A percentile compares a stretch with the other conserved stretches of the same genome.
phyloP scores from a whole-genome alignment of 2,888 invertebrate genomes.

The Protodeltote pygarga region DNA sequence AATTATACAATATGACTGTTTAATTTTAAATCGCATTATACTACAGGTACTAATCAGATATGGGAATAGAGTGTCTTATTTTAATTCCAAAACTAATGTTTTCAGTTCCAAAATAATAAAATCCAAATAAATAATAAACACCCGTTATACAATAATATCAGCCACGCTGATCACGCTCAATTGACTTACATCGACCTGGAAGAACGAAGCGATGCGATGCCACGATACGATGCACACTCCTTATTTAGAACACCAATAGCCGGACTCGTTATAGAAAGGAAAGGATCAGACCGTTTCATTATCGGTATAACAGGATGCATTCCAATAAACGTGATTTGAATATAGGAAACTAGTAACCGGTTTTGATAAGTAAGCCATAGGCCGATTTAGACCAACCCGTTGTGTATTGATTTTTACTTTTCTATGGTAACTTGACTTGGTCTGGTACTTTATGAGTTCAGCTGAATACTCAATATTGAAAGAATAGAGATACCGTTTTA shows the following conservation, averaged over 20 bases:
- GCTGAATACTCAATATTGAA: too few relatives aligned
- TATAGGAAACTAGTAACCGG: slow-evolving; percentile 43
- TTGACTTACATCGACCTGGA: slow-evolving; percentile 67
- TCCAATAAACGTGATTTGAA: slow-evolving; percentile 58
- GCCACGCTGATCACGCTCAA: slow-evolving; percentile 54
- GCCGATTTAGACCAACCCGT: slow-evolving; percentile 11
- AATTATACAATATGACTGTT: too few relatives aligned
- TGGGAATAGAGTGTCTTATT: too few relatives aligned
- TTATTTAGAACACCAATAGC: slow-evolving; percentile 65
- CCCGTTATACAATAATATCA: slow-evolving; percentile 41
- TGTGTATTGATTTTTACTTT: not conserved
- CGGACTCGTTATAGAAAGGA: slow-evolving; percentile 61
- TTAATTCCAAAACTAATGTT: too few relatives aligned
- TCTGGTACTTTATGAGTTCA: too few relatives aligned
- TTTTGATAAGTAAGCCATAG: slow-evolving; percentile 31
- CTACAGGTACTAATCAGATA: too few relatives aligned
- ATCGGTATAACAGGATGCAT: slow-evolving; percentile 59
- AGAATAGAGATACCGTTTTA: too few relatives aligned
- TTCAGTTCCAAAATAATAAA: too few relatives aligned
- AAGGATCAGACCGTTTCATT: slow-evolving; percentile 55
- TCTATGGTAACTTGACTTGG: not conserved
- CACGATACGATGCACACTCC: slow-evolving; percentile 59
- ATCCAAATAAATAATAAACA: slow-evolving; percentile 11
- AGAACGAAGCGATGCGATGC: slow-evolving; percentile 53
- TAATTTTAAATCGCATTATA: too few relatives aligned